phyloP scores from a whole-genome alignment of 2,797 vertebrate genomes.

The Scyliorhinus canicula region DNA sequence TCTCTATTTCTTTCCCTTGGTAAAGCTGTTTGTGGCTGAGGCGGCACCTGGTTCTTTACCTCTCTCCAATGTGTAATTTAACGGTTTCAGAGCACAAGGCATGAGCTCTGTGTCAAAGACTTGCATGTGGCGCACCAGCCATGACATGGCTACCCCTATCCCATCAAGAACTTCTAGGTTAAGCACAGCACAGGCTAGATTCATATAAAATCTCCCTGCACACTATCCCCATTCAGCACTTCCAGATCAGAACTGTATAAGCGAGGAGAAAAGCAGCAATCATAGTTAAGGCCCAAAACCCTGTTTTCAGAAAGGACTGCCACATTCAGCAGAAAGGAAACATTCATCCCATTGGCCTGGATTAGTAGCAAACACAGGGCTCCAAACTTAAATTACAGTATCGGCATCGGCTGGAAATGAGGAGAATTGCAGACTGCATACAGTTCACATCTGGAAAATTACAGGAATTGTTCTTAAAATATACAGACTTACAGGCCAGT shows the following conservation, averaged over 20 bases:
- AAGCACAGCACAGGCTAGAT: neutral
- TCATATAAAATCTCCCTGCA: neutral
- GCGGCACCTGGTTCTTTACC: no score
- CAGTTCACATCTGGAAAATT: neutral
- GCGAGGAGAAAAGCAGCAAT: neutral
- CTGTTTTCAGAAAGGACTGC: neutral
- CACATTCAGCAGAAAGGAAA: neutral
- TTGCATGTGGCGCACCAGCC: no score
- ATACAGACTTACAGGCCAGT: neutral
- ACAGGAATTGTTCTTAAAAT: slow-evolving; percentile 1
- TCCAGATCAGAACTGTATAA: neutral
- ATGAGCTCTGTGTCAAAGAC: no score
- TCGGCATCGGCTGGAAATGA: neutral
- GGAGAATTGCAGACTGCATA: neutral
- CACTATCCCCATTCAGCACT: neutral
- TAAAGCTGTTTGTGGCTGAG: no score
- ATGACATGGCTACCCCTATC: neutral
- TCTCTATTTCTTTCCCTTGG: no score
- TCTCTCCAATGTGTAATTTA: no score
- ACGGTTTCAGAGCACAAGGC: no score
- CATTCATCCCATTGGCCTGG: neutral
- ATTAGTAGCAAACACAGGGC: neutral
- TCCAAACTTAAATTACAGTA: neutral
- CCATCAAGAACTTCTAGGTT: neutral
- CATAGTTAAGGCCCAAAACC: neutral